These are phyloP conservation scores for Parazoanthus swiftii DNA, from an alignment of 92 coral and sea anemone species.

Conservation along the genomic window DNA sequence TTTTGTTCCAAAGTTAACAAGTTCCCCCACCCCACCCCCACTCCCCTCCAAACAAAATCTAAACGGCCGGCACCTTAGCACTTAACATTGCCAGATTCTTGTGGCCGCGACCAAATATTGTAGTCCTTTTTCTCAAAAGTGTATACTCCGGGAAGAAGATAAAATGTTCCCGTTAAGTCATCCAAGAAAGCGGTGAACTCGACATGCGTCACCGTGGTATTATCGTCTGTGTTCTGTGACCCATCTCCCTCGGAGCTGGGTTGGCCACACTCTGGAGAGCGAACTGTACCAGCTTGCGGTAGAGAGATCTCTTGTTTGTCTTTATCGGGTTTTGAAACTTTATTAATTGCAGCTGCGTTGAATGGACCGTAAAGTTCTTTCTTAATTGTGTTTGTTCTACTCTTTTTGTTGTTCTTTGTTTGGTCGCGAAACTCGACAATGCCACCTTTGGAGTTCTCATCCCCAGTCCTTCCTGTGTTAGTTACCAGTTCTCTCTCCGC, in stretches of 20 bases:
- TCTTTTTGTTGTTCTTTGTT: not conserved
- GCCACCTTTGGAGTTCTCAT: not conserved
- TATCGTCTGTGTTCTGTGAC: not conserved
- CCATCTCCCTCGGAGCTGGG: not conserved
- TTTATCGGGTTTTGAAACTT: not conserved
- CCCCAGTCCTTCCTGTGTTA: not conserved
- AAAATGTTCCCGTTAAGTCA: conserved; percentile 44
- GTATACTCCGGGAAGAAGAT: conserved; percentile 56
- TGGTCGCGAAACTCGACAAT: not conserved
- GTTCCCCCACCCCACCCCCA: not conserved
- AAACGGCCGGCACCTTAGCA: not conserved
- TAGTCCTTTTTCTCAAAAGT: conserved; percentile 54
- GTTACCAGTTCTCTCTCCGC: not conserved
- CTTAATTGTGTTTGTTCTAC: not conserved
- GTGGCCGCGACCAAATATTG: conserved; percentile 60
- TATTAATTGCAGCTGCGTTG: not conserved
- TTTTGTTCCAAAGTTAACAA: no score
- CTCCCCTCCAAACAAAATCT: not conserved
- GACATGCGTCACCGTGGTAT: conserved; percentile 1
- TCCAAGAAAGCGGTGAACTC: conserved; percentile 59
- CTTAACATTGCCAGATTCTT: not conserved
- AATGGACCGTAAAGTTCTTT: not conserved
- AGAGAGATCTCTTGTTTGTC: not conserved
- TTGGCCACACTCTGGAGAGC: not conserved
- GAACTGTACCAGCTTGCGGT: not conserved